Percentiles rank a stretch among this genome's conserved stretches.
phyloP scores from a whole-genome alignment of 2,888 invertebrate species.

The Lasioglossum figueresi region DNA sequence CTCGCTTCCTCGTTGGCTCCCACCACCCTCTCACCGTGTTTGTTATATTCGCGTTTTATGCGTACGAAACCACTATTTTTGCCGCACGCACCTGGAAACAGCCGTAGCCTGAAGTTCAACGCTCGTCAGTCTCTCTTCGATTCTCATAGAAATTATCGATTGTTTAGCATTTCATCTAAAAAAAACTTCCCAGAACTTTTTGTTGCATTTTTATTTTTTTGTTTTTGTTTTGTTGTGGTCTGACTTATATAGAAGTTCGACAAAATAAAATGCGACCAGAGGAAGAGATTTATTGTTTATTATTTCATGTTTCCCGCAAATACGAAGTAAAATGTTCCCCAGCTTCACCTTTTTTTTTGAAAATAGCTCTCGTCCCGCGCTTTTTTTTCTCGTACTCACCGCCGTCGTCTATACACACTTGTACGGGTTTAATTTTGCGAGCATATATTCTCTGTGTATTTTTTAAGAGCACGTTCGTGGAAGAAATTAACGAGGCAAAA shows the following conservation, averaged over 20 bases:
- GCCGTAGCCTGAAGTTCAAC: background rate
- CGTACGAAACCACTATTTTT: constrained; percentile 15
- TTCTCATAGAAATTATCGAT: background rate
- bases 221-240: too few relatives aligned
- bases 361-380: constrained; percentile 28
- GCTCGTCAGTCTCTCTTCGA: background rate
- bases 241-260: background rate
- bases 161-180: background rate
- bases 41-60: constrained; percentile 17
- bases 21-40: background rate
- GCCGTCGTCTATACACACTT: constrained; percentile 37
- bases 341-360: background rate
- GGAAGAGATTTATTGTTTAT: background rate
- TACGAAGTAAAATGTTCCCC: constrained; percentile 20
- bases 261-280: background rate
- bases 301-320: background rate
- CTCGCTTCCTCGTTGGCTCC: constrained; percentile 30
- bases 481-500: constrained; percentile 47
- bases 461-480: constrained; percentile 42
- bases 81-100: background rate
- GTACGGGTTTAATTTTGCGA: constrained; percentile 42
- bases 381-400: constrained; percentile 31
- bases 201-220: background rate
- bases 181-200: background rate
- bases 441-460: constrained; percentile 50